phyloP scores from a whole-genome alignment of 2,113 vertebrate genomes.

The Eonycteris spelaea region DNA sequence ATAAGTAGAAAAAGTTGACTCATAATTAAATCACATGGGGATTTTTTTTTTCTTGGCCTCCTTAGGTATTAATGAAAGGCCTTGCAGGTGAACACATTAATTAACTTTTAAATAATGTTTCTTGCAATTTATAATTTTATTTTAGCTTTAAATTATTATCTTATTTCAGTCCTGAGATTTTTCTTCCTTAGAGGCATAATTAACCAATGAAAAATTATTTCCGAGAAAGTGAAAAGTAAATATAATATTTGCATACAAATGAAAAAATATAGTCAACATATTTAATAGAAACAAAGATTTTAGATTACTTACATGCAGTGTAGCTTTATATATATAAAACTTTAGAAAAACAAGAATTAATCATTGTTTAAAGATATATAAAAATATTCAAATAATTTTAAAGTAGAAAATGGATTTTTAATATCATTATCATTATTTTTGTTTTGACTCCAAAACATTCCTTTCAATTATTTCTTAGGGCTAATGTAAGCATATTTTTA shows the following conservation, averaged over 20 bases:
- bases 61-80: slow-evolving; percentile 31
- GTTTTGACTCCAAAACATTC: background rate
- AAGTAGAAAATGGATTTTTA: background rate
- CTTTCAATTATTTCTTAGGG: background rate
- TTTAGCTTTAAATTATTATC: slow-evolving; percentile 39
- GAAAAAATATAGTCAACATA: slow-evolving; percentile 45
- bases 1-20: background rate
- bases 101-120: slow-evolving; percentile 49
- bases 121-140: slow-evolving; percentile 33
- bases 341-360: background rate
- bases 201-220: slow-evolving; percentile 61
- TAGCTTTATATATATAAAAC: background rate
- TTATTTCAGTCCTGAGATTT: slow-evolving; percentile 22
- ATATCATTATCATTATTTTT: background rate
- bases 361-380: background rate
- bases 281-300: slow-evolving; percentile 29
- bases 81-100: background rate
- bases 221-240: slow-evolving; percentile 28
- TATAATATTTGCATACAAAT: slow-evolving; percentile 54
- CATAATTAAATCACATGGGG: background rate
- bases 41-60: background rate
- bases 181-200: slow-evolving; percentile 56
- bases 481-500: background rate
- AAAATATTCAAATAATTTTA: background rate
- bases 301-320: background rate